Evolutionary conservation across 2,888 invertebrate genomes (phyloP), one percentile per base, ranked within the genome.

Genomic region (Sinopyrophorus schimmeli): DNA sequence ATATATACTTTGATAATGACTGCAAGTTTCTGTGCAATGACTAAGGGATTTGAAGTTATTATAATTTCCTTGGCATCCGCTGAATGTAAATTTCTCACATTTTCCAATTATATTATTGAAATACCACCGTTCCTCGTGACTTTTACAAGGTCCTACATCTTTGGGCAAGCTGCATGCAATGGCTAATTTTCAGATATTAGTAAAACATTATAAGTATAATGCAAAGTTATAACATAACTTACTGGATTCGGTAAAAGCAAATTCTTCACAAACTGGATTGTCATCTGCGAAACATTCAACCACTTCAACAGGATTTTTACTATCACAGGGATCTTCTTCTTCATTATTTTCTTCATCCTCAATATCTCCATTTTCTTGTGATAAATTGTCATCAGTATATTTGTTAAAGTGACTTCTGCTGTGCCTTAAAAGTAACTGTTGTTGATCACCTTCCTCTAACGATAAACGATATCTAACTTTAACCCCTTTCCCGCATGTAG

Each of bases 31-130:
- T 49, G 80, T 79, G 63, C 93, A 93, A 28, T 82, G 80, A 42
- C 84, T 81, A 46, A 82, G 78, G 0, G 83, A 82, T 41, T 81
- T 81, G 73, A 95, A 96, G 70, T 92, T 92, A 72, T 96, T 96
- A 26, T 80, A 80, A 70, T 93, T 95, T 1, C 88, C 91, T 31
- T 89, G 86, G 68, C 97, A 97, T 23, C 94, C 95, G 14, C 87
- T 87, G 75, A 86, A 96, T 40, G 82, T 83, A 73, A 96, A 97
- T 3, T 88, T 81, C 61, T 84, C 84, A 68, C 97, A 97, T 16
- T 78, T 77, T 14, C 82, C 81, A 21, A 78, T 78, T 14, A 78
- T 70, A 15, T 77, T 76, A 70, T 96, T 89, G 71, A 84, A 96
- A 74, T 87, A 92, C 88, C 91, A 94, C n/a, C 88, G 80, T 31